A percentile compares a stretch with the other conserved stretches of the same genome.
phyloP scores from a whole-genome alignment of 1,140 invertebrate species.

The Polypedilum vanderplanki region DNA sequence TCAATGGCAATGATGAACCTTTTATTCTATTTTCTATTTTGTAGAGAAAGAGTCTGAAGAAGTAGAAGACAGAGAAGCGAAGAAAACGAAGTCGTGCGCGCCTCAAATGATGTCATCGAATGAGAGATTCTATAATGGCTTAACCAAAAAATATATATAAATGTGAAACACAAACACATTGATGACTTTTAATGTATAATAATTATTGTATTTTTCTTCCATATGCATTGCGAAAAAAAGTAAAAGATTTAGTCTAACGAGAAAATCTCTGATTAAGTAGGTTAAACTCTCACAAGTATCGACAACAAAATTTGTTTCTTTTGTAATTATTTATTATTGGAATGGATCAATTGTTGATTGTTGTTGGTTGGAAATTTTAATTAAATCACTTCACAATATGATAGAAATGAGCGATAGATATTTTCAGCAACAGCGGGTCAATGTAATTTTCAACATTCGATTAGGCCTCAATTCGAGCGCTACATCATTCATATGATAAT shows the following conservation, averaged over 20 bases:
- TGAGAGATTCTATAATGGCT: background rate
- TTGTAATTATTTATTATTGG: background rate
- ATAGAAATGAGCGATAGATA: background rate
- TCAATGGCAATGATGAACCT: background rate
- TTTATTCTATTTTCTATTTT: background rate
- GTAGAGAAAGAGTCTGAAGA: background rate
- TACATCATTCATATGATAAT: background rate
- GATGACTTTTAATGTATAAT: no score
- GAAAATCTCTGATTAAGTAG: background rate
- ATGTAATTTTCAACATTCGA: background rate
- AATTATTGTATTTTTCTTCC: no score
- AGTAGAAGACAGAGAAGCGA: background rate
- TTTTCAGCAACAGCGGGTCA: background rate
- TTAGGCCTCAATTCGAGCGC: background rate
- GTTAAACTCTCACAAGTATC: background rate
- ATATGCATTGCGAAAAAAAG: no score
- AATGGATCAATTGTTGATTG: slow-evolving; percentile 20
- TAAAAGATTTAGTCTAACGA: no score
- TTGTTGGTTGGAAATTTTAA: background rate
- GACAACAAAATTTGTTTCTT: background rate
- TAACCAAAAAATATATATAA: no score
- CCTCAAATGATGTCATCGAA: background rate
- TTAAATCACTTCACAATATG: background rate
- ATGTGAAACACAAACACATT: no score
- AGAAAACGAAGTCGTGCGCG: background rate